A percentile compares a stretch with the other conserved stretches of the same genome.
Evolutionary conservation across 2,888 invertebrate species (phyloP).

Genomic region (Hofmannophila pseudospretella): DNA sequence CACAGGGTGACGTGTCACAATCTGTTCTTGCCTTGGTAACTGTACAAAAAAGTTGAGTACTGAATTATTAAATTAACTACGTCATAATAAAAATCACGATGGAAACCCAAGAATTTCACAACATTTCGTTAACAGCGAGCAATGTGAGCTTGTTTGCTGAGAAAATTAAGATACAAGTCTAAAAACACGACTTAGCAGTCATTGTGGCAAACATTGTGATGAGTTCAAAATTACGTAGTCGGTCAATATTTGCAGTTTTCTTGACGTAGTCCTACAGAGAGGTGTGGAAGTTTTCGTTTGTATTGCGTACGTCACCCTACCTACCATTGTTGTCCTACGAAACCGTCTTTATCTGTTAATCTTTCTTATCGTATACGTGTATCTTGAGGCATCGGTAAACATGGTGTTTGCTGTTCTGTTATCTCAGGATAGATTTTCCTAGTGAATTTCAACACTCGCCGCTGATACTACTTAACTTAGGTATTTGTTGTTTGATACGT

Average conservation of each 20-base stretch:
- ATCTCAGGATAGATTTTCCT: conserved; percentile 3
- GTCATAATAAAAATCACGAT: conserved; percentile 10
- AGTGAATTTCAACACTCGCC: not conserved
- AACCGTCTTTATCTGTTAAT: conserved; percentile 27
- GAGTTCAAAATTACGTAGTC: conserved; percentile 29
- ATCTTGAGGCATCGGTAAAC: conserved; percentile 7
- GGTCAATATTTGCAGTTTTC: conserved; percentile 50
- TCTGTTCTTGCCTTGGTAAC: conserved; percentile 21
- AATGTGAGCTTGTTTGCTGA: conserved; percentile 20
- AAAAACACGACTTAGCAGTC: conserved; percentile 27
- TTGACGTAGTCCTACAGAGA: conserved; percentile 50
- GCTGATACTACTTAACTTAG: too few relatives aligned
- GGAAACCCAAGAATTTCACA: conserved; percentile 25
- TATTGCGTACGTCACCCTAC: conserved; percentile 41
- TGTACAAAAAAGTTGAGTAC: conserved; percentile 16
- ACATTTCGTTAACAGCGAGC: conserved; percentile 18
- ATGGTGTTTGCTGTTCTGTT: conserved; percentile 4
- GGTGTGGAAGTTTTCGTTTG: conserved; percentile 64
- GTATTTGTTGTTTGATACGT: not conserved
- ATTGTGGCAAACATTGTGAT: conserved; percentile 21
- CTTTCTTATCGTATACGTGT: conserved; percentile 22
- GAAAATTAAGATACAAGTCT: conserved; percentile 28
- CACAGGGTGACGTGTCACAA: conserved; percentile 4
- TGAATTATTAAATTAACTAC: conserved; percentile 13
- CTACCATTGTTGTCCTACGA: conserved; percentile 18